A percentile compares a stretch with the other conserved stretches of the same genome.
These are phyloP conservation scores for Decapterus maruadsi DNA, from an alignment of 2,797 vertebrate genomes.

Conservation along the genomic window DNA sequence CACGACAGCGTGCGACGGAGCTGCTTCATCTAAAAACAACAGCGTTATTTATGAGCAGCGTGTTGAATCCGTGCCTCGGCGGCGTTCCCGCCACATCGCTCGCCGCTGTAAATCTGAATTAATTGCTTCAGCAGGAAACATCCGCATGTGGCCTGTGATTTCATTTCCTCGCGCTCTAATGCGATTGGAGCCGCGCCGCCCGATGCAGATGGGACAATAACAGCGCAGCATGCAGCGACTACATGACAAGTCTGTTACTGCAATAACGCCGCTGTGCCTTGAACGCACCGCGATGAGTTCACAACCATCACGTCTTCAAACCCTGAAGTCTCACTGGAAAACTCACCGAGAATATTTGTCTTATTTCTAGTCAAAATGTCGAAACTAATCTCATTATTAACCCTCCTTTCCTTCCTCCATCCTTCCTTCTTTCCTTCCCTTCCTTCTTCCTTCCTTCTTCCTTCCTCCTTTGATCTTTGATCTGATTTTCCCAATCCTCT, in stretches of 20 bases:
- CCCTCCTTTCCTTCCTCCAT: too few species aligned
- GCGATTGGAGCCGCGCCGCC: conserved; percentile 50
- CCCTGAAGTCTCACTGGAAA: too few species aligned
- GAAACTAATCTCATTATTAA: too few species aligned
- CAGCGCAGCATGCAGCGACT: conserved; percentile 41
- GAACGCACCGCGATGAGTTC: neutral
- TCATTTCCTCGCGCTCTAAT: conserved; percentile 64
- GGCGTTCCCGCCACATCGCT: conserved; percentile 54
- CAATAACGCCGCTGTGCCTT: neutral
- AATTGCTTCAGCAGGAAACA: conserved; percentile 66
- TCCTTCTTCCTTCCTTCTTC: too few species aligned
- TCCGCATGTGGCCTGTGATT: conserved; percentile 68
- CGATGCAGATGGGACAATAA: conserved; percentile 64
- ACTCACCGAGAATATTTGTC: too few species aligned
- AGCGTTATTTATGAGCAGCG: conserved; percentile 61
- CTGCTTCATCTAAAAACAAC: conserved; percentile 44
- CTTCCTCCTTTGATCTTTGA: too few species aligned
- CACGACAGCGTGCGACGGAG: conserved; percentile 24
- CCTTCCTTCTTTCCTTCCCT: too few species aligned
- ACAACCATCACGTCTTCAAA: conserved; percentile 32
- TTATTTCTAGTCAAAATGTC: too few species aligned
- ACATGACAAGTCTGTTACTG: neutral
- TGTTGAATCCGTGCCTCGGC: conserved; percentile 55
- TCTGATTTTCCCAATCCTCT: too few species aligned
- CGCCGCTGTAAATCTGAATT: conserved; percentile 72